Evolutionary conservation across 2,888 invertebrate genomes (phyloP), one percentile per base, ranked within the genome.

Genomic region (Andrena bicolor): DNA sequence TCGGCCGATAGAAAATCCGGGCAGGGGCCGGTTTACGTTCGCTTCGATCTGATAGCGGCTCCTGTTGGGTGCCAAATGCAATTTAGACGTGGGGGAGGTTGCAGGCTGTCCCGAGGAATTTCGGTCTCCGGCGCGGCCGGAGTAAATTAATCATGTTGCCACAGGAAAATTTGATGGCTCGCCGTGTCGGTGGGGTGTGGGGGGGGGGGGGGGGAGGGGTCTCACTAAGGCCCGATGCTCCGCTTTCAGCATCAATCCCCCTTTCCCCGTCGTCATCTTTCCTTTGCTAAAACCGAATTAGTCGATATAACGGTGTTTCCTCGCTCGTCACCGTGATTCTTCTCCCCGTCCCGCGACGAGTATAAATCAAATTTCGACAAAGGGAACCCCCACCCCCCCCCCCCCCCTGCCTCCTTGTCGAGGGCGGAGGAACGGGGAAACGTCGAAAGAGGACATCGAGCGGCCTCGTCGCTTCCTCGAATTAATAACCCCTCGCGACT

Each of bases 1-100:
- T 75, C 87, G 77, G 70, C 76, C 72, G 83, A 79, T 56, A 77
- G 86, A 88, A 87, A 87, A 87, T 83, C 83, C 77, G 65, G 63
- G 73, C 76, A 65, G 64, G 64, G 69, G 53, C 53, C 56, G 53
- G 32, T 76, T 71, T 75, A 75, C 84, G 84, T 41, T 69, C 61
- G 68, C 76, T 61, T 80, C 72, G 70, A 80, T 63, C 77, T 30
- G 69, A 82, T 79, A 60, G 32, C 73, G 35, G 23, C 64, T 69
- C 20, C 64, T 23, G 49, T 16, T 48, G 56, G 65, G 48, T 73
- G 83, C 58, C 83, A 70, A 76, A 83, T 80, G 75, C 76, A 84
- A 84, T 84, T 80, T 80, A 23, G 65, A 63, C 28, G 5, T 2
- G 48, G 32, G 2, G 10, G 8, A 35, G 61, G n/a, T n/a, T 28